Evolutionary conservation across 2,888 invertebrate genomes (phyloP), one percentile per base, ranked within the genome.

Genomic region (Hydropsyche betteni): DNA sequence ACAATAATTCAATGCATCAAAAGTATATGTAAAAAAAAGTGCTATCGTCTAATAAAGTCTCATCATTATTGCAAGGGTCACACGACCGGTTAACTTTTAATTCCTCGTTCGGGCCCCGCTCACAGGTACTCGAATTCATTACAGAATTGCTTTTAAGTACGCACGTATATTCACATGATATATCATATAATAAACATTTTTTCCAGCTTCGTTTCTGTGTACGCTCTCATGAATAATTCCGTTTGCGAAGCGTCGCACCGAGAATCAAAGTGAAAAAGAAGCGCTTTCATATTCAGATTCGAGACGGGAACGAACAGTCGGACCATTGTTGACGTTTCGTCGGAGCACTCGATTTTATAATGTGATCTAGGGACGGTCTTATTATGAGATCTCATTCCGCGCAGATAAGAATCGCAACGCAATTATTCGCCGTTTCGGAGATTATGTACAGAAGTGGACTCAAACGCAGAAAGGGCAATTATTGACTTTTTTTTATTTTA

Each of bases 241-340:
- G 16, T 58, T 58, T 58, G 58, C 16, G 14, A 58, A 44, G 44
- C 6, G 44, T 44, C 44, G 44, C 44, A 10, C 10, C 44, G 6
- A 44, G 44, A 44, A 44, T 44, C 44, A 44, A 44, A 44, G 44
- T 44, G 44, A 44, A 8, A 58, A 58, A 58, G 58, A 16, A 58
- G 58, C 58, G 58, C 58, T 58, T 58, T 58, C 58, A 58, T 58
- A 58, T 58, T 58, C 58, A 58, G 58, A 58, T 58, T 58, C 16
- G 58, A 24, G 8, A 58, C 24, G 53, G 24, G 44, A 44, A 44
- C 44, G 44, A 44, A 44, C 44, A 44, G 44, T 44, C 44, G 44
- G 44, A 44, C 44, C 44, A 44, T 44, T 44, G 44, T 44, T 44
- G 44, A 44, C 44, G 44, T 44, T 44, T 10, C 44, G 44, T 8